Conservation (phyloP, 2,113 vertebrate genomes). For the Nettapus auritus region DNA sequence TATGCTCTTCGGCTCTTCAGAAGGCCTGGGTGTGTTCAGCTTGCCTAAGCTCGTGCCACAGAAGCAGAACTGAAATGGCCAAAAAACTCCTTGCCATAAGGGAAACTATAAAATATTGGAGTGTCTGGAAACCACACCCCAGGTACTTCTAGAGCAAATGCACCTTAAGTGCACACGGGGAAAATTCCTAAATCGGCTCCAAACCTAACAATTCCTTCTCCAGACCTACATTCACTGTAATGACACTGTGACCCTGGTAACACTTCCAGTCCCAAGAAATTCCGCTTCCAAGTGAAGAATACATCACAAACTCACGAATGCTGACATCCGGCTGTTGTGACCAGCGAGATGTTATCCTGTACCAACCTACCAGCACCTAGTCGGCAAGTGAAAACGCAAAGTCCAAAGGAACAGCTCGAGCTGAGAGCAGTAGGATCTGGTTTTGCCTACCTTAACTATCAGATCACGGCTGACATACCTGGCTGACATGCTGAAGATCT, state of each 20-base stretch:
- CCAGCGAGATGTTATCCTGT: not conserved
- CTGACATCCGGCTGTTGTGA: not conserved
- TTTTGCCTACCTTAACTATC: not conserved
- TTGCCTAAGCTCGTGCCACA: not conserved
- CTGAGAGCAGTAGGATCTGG: rapidly evolving
- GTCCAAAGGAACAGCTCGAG: not conserved
- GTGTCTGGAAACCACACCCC: not conserved
- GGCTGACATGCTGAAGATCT: not conserved
- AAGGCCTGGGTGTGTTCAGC: not conserved
- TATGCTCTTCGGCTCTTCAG: not conserved
- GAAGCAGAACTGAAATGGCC: not conserved
- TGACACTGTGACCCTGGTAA: not conserved
- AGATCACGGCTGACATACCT: not conserved
- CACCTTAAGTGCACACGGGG: not conserved
- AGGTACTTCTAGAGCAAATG: not conserved
- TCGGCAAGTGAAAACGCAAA: not conserved
- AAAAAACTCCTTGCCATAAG: not conserved
- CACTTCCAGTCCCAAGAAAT: not conserved
- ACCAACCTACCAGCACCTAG: not conserved
- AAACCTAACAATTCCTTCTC: not conserved
- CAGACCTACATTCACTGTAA: not conserved
- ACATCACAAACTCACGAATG: rapidly evolving
- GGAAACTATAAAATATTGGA: not conserved
- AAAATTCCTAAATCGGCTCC: not conserved
- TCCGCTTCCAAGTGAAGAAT: not conserved